Percentiles rank a stretch among this genome's conserved stretches.
These are phyloP conservation scores for Lagopus leucura DNA, from an alignment of 2,113 vertebrate species.

Conservation along the genomic window DNA sequence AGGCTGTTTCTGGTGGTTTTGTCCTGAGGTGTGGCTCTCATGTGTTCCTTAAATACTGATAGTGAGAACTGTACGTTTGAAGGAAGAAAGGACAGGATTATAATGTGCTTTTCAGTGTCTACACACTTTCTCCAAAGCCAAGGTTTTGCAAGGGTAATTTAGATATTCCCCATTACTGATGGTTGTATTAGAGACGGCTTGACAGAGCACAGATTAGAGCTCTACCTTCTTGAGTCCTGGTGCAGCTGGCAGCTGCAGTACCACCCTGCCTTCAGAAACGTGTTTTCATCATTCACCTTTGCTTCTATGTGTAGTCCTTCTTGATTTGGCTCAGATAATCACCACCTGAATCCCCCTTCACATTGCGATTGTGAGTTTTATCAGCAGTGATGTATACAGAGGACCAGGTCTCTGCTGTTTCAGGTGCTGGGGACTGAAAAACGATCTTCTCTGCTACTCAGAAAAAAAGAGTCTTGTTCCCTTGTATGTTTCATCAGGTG, in stretches of 20 bases:
- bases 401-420: not conserved
- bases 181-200: not conserved
- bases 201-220: not conserved
- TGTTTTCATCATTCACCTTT: not conserved
- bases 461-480: not conserved
- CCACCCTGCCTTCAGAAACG: not conserved
- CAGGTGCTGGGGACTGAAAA: not conserved
- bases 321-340: not conserved
- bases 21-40: not conserved
- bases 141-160: not conserved
- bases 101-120: not conserved
- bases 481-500: rapidly evolving
- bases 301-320: not conserved
- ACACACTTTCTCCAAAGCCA: not conserved
- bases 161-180: not conserved
- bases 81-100: not conserved
- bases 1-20: not conserved
- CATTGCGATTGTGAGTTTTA: not conserved
- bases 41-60: not conserved
- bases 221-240: not conserved
- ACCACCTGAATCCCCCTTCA: not conserved
- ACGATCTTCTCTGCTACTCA: not conserved
- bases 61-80: not conserved
- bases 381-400: not conserved
- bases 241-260: not conserved